phyloP scores from a whole-genome alignment of 1,140 invertebrate species.

The Hetaerina americana region DNA sequence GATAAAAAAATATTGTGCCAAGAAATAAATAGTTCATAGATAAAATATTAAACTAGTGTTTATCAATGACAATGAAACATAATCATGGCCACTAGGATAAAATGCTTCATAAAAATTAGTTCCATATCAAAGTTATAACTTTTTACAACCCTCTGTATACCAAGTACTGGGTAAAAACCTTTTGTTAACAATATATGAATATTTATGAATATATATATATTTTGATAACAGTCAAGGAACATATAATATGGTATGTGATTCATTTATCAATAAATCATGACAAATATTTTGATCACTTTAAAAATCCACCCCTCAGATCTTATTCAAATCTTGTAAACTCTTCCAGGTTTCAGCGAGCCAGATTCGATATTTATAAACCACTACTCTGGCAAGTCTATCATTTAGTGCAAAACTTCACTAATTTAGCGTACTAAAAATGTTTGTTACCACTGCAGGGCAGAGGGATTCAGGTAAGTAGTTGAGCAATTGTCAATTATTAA shows the following conservation, averaged over 20 bases:
- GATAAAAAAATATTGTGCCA: no score
- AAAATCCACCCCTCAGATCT: neutral
- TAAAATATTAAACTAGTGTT: no score
- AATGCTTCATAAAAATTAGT: neutral
- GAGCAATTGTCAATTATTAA: neutral
- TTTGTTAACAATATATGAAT: neutral
- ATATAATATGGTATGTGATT: slow-evolving; percentile 1
- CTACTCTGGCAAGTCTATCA: neutral
- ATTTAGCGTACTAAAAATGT: neutral
- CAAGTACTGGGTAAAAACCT: neutral
- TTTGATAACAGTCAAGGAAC: neutral
- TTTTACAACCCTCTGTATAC: neutral
- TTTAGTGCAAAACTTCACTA: neutral
- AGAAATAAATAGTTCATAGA: no score
- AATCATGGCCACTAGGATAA: neutral
- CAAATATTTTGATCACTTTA: neutral
- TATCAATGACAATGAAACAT: neutral
- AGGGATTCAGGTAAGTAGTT: neutral
- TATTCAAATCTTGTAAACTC: neutral
- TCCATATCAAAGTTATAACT: neutral
- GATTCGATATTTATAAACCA: neutral
- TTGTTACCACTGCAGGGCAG: neutral
- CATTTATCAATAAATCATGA: neutral
- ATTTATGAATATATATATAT: slow-evolving; percentile 1
- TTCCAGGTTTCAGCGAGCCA: neutral